Base-by-base conservation (phyloP, 2,113 vertebrate genomes). In the Chauna torquata region DNA sequence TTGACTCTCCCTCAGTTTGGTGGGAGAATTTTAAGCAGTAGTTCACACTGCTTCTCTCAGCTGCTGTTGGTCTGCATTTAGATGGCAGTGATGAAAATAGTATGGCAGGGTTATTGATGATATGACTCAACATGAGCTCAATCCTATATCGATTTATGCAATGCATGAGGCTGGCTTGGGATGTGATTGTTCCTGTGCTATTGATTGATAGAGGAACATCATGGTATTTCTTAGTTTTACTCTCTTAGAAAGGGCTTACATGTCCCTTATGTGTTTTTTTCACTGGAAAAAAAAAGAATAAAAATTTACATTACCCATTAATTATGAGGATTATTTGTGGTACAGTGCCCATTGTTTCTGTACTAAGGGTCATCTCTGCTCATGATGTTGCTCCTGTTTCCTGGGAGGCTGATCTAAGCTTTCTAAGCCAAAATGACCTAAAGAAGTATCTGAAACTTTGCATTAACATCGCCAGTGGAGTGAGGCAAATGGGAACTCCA, bases 1-100 rank as follows among this genome's bases (percentile, higher is more conserved):
- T 81, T 85, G 68, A 88, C 32, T 94, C 42, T 91, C 52, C n/a
- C 42, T 86, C 2, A 2, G 36, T 92, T 93, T 92, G 72, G 86
- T 47, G 71, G 68, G 42, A 88, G 71, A 74, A 68, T 92, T 95
- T 82, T 74, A 83, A 88, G 79, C 62, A 64, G 89, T 50, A 47
- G 45, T 88, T 97, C 75, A 82, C 62, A 50, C 38, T 86, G 70
- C 52, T 85, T 61, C 78, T 83, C 70, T 87, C 83, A 94, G 82
- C 84, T 82, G 50, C 89, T 80, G 52, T n/a, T 72, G 40, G 19
- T 76, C 71, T 88, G 47, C 2, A 0, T 89, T 91, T 70, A 61
- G 62, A 52, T 89, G 38, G 32, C 14, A 25, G 44, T 88, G 81
- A 82, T 30, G 2, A 70, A 82, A 90, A 30, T 38, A n/a, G 15